These are phyloP conservation scores for Pimephales promelas DNA, from an alignment of 2,113 vertebrate genomes.

Conservation along the genomic window DNA sequence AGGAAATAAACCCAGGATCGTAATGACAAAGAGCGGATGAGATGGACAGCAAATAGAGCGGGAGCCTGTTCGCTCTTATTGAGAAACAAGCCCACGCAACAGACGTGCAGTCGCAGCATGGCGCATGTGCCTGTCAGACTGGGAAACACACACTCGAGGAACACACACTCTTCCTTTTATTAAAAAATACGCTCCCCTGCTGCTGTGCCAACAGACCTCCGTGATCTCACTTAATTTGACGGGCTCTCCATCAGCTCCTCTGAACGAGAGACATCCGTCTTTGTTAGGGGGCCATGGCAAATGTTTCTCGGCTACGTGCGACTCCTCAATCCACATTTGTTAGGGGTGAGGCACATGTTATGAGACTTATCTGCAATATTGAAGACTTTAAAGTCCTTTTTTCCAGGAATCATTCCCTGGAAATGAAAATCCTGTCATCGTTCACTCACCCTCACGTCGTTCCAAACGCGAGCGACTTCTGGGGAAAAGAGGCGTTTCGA, in stretches of 20 bases:
- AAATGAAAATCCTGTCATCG: not conserved
- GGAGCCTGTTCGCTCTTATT: constrained; percentile 40
- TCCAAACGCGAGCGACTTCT: not conserved
- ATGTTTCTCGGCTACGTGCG: not conserved
- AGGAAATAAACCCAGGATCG: constrained; percentile 33
- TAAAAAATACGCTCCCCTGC: constrained; percentile 45
- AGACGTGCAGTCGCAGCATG: constrained; percentile 53
- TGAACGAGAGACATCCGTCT: constrained; percentile 31
- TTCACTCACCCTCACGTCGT: not conserved
- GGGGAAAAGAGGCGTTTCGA: not conserved
- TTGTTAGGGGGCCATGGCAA: not conserved
- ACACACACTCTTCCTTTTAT: constrained; percentile 22
- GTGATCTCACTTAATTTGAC: constrained; percentile 35
- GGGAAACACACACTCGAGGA: constrained; percentile 23
- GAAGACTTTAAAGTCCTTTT: not conserved
- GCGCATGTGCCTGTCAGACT: constrained; percentile 51
- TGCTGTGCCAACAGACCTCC: constrained; percentile 38
- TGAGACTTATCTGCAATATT: not conserved
- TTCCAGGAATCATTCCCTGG: not conserved
- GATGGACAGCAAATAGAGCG: constrained; percentile 12
- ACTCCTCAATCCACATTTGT: not conserved
- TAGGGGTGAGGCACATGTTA: not conserved
- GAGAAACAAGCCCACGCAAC: constrained; percentile 57
- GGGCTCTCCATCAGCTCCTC: constrained; percentile 12
- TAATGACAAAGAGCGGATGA: constrained; percentile 27